Evolutionary conservation across 2,797 vertebrate genomes (phyloP), one percentile per base, ranked within the genome.

Genomic region (Acrossocheilus wenchowensis): DNA sequence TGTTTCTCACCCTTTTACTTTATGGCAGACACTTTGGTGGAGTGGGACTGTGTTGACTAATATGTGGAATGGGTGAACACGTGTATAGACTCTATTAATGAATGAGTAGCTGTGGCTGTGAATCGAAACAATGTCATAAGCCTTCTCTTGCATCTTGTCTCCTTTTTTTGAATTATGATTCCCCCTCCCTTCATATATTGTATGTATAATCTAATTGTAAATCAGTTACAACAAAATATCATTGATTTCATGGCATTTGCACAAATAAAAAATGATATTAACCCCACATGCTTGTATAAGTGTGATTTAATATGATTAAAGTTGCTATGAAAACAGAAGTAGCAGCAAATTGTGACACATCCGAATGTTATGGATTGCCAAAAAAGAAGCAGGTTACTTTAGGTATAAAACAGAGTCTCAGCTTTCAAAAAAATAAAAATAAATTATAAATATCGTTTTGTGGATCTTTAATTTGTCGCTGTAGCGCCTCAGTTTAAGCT

Each of bases 161-260:
- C n/a, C 81, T 74, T 79, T 80, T 86, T 85, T 79, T 60, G 21
- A 36, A 64, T 86, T 64, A 73, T 86, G 66, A 83, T 71, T 74
- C 77, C 73, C 73, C 34, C 54, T 81, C 23, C 81, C 93, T 93
- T 92, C 95, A 91, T 95, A 93, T 96, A 95, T 95, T 95, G 94
- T 97, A 95, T 96, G 96, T 96, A 96, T 96, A 97, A 96, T 94
- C 93, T 95, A 95, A 96, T 94, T 98, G 96, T 98, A 97, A 97
- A 97, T 97, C 96, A 88, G 90, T 95, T 95, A 94, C 94, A 94
- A 88, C 91, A 94, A 86, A 96, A 95, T 94, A 93, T 95, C 95
- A 93, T 93, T 94, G 90, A 92, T 92, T 93, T 90, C 91, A 91
- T 91, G 90, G 93, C 92, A 93, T 94, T 95, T 95, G 92, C 91